These are phyloP conservation scores for Verasper variegatus DNA, from an alignment of 2,113 vertebrate species.

Conservation along the genomic window DNA sequence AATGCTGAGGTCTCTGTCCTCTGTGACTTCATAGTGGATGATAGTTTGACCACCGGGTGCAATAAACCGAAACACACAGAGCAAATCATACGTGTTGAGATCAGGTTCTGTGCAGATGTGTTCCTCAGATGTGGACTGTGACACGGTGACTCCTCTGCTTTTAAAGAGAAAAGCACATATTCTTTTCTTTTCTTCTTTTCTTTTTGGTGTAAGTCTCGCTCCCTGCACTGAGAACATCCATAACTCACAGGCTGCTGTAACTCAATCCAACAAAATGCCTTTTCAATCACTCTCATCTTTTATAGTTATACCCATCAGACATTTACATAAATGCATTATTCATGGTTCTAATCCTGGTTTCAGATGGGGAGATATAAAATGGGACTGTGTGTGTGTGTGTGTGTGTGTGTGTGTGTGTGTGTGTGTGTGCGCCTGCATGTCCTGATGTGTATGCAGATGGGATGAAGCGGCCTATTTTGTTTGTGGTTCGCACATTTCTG, in stretches of 20 bases:
- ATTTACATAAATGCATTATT: constrained; percentile 83
- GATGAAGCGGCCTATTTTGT: constrained; percentile 75
- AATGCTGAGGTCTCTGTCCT: constrained; percentile 59
- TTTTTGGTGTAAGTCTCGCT: constrained; percentile 28
- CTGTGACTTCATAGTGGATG: constrained; percentile 36
- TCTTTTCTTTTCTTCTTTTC: constrained; percentile 13
- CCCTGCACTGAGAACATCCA: constrained; percentile 58
- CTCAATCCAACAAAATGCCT: constrained; percentile 74
- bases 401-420: constrained; percentile 38
- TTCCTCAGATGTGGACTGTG: constrained; percentile 54
- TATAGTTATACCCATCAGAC: constrained; percentile 74
- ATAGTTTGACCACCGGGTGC: constrained; percentile 59
- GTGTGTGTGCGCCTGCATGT: constrained; percentile 45
- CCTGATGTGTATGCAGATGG: constrained; percentile 70
- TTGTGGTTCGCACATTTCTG: constrained; percentile 74
- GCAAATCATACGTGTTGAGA: constrained; percentile 40
- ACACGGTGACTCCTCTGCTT: constrained; percentile 54
- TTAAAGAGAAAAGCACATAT: not conserved
- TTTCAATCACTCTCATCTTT: constrained; percentile 80
- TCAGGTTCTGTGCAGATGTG: constrained; percentile 50
- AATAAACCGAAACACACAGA: constrained; percentile 45
- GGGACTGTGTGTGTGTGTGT: constrained; percentile 44
- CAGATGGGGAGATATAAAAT: constrained; percentile 76
- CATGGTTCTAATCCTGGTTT: constrained; percentile 76
- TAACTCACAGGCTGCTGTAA: constrained; percentile 64